Evolutionary conservation across 1,140 invertebrate species (phyloP).

Genomic region (Platorchestia sp.): DNA sequence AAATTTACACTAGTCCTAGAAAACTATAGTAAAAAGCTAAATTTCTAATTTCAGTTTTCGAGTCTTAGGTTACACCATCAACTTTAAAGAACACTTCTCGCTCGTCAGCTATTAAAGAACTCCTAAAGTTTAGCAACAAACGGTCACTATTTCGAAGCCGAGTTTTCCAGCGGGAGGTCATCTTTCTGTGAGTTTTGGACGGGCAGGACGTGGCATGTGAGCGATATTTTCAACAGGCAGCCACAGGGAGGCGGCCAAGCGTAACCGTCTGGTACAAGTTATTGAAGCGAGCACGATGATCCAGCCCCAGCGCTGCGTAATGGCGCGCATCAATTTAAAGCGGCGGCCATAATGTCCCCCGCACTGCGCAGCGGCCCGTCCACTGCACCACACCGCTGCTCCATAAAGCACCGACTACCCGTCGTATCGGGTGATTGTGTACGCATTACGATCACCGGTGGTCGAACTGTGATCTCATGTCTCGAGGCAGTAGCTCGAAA

Average conservation of each 20-base stretch:
- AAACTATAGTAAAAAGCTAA: not conserved
- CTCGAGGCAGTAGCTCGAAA: not conserved
- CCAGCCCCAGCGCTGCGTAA: not conserved
- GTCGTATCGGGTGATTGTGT: too few species aligned
- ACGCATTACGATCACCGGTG: too few species aligned
- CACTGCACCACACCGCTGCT: not conserved
- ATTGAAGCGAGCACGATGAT: not conserved
- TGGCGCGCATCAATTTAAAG: not conserved
- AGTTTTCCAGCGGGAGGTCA: not conserved
- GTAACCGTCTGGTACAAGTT: not conserved
- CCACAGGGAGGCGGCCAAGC: not conserved
- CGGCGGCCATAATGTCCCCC: not conserved
- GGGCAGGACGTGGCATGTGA: not conserved
- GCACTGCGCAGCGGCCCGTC: not conserved
- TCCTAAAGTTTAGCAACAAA: not conserved
- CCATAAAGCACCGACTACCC: not conserved
- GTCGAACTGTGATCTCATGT: too few species aligned
- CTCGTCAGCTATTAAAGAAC: not conserved
- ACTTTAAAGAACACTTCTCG: not conserved
- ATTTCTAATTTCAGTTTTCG: not conserved
- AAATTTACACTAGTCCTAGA: not conserved
- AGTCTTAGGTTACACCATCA: not conserved
- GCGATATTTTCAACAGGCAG: not conserved
- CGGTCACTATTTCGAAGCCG: not conserved
- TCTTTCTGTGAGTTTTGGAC: not conserved